Conservation (phyloP, 2,797 vertebrate species). For the Capromys pilorides region DNA sequence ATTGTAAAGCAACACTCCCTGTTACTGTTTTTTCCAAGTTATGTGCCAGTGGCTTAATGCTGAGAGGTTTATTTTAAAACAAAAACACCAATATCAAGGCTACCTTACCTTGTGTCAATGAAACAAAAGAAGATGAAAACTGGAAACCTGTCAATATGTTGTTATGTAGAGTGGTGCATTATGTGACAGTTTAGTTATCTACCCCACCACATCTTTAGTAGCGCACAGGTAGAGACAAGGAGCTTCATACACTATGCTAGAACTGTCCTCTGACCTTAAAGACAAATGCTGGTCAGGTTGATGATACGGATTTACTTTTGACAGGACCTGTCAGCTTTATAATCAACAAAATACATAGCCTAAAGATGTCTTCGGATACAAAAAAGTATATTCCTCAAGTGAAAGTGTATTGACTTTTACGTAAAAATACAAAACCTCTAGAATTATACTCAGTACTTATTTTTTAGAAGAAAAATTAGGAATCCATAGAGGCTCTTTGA, state of each 20-base stretch:
- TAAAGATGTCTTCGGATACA: not conserved
- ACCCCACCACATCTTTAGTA: not conserved
- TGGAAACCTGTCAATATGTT: not conserved
- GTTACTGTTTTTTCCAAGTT: not conserved
- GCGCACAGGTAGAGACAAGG: not conserved
- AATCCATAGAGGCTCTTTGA: conserved; percentile 50
- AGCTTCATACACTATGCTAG: not conserved
- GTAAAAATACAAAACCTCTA: conserved; percentile 28
- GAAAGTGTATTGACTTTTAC: not conserved
- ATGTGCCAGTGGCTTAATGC: not conserved
- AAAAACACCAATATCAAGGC: conserved; percentile 3
- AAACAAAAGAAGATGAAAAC: not conserved
- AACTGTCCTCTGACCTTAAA: not conserved
- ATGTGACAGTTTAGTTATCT: not conserved
- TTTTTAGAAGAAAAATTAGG: conserved; percentile 23
- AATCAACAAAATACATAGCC: conserved; percentile 13
- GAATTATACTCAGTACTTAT: not conserved
- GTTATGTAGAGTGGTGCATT: not conserved
- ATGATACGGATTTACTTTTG: conserved; percentile 13
- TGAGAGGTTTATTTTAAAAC: conserved; percentile 50
- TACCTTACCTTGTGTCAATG: not conserved
- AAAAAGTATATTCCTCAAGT: conserved; percentile 47
- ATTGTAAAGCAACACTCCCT: not conserved
- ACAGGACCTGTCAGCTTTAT: not conserved
- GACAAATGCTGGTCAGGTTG: conserved; percentile 37